Base-by-base conservation (phyloP, 2,797 vertebrate genomes). In the Sternotherus odoratus region DNA sequence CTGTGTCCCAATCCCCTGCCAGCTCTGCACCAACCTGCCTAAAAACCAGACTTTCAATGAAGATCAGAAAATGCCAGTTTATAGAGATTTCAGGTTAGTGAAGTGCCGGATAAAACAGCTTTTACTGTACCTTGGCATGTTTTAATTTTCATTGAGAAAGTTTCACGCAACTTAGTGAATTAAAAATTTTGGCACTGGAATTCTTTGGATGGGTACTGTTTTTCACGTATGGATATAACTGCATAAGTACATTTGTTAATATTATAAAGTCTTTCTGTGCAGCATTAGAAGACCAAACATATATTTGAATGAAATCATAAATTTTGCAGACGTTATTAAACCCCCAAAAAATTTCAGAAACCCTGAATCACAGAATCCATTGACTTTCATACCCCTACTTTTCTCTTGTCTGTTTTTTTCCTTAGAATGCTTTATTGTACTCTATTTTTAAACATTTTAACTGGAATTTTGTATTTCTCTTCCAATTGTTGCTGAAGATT, bases 361-460 rank as follows among this genome's bases (percentile, higher is more conserved):
- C 77, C 16, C 0, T 89, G 84, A 49, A 74, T 19, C 89, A 28
- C 36, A 8, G 21, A 2, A 91, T 56, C 66, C 69, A 24, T 33
- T 88, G 60, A 43, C 82, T 90, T 33, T 69, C 75, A 23, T 54
- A 8, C 43, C 24, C 1, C 5, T 4, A 24, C 83, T 66, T 89
- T 60, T 60, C 56, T 60, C 13, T 86, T 86, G 12, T 93, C 87
- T 86, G 12, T 93, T 74, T 53, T 6, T 0, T 74, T 91, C 9
- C 60, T 94, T 87, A 46, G 39, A 92, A 88, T 89, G 30, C 19
- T 9, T 92, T 85, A 15, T 30, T 77, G 43, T 81, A 54, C n/a
- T 54, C 15, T 66, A 17, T 85, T 79, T 86, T 90, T 77, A 60
- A 60, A 93, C 63, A 78, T 94, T 94, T 87, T 82, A 66, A 74